A percentile compares a stretch with the other conserved stretches of the same genome.
Conservation (phyloP, 2,797 vertebrate species). For the Sylvilagus floridanus region DNA sequence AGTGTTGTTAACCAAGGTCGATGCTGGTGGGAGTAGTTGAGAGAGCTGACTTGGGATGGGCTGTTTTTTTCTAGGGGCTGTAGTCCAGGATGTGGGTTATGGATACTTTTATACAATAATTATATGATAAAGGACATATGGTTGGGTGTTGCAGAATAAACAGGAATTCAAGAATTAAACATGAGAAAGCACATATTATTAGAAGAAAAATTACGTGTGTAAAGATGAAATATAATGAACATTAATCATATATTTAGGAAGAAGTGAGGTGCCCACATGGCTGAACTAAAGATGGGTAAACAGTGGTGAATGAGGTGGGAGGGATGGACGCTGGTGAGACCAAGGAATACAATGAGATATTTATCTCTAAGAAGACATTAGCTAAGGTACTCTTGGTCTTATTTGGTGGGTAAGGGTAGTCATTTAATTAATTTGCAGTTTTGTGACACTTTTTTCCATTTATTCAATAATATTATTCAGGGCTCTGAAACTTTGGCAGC, state of each 20-base stretch:
- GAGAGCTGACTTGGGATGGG: not conserved
- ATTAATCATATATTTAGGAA: not conserved
- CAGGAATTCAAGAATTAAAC: not conserved
- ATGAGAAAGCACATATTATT: not conserved
- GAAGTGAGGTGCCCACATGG: not conserved
- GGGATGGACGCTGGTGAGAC: not conserved
- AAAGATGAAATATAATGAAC: not conserved
- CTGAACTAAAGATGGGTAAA: not conserved
- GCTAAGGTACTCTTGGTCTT: not conserved
- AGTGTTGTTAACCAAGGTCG: not conserved
- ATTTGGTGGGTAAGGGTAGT: not conserved
- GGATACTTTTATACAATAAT: not conserved
- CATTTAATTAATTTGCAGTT: not conserved
- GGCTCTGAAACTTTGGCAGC: not conserved
- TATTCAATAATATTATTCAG: not conserved
- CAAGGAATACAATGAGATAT: not conserved
- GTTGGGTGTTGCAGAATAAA: constrained; percentile 14
- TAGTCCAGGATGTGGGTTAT: not conserved
- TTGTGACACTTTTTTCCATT: not conserved
- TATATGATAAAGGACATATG: not conserved
- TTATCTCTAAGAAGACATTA: not conserved
- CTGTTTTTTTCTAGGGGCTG: not conserved
- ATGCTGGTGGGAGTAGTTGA: not conserved
- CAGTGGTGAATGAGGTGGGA: not conserved
- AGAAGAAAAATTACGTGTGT: not conserved